Evolutionary conservation across 2,888 invertebrate genomes (phyloP).

Genomic region (Seira sanloemensis): DNA sequence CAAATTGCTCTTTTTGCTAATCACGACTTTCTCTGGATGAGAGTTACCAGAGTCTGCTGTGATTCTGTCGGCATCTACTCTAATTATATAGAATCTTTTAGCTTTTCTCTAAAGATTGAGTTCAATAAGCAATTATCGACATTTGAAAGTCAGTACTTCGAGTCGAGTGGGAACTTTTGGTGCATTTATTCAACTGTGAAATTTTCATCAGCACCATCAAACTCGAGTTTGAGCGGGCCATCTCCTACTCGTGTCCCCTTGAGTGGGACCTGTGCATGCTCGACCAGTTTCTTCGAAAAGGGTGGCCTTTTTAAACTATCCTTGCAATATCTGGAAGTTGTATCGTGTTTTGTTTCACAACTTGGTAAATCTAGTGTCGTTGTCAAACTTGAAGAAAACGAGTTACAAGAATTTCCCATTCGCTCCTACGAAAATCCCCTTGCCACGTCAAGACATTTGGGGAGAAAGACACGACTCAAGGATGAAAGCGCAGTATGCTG

Average conservation of each 20-base stretch:
- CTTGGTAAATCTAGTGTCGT: neutral
- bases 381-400: neutral
- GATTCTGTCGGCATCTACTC: too few species aligned
- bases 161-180: neutral
- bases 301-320: neutral
- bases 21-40: neutral
- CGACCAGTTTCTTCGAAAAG: neutral
- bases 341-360: neutral
- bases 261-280: neutral
- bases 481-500: neutral
- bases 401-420: constrained; percentile 30
- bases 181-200: neutral
- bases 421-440: constrained; percentile 36
- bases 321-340: neutral
- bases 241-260: neutral
- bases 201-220: neutral
- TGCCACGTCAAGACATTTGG: constrained; percentile 25
- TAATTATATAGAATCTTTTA: too few species aligned
- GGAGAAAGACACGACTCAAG: constrained; percentile 22
- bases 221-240: neutral
- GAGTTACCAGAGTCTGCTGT: neutral
- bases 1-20: neutral
- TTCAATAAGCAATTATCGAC: too few species aligned
- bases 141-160: too few species aligned
- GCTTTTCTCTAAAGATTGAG: too few species aligned